Percentiles rank a stretch among this genome's conserved stretches.
Conservation (phyloP, 2,888 invertebrate genomes). For the Cistogaster globosa region DNA sequence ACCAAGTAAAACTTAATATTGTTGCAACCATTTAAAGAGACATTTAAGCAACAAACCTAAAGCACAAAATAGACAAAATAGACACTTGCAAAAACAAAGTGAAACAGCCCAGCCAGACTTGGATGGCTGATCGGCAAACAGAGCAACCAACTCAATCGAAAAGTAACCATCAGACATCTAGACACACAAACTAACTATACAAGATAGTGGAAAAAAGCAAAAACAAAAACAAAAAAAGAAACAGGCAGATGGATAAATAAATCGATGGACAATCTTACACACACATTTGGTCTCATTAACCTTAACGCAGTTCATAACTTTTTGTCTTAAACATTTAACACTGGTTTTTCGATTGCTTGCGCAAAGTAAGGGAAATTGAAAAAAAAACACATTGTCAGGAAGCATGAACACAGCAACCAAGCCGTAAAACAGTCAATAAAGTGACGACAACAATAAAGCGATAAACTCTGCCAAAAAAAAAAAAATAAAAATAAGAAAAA, state of each 20-base stretch:
- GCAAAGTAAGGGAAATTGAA: neutral
- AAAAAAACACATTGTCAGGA: conserved; percentile 36
- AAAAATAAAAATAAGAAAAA: conserved; percentile 11
- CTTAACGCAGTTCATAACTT: conserved; percentile 61
- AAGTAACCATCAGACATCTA: conserved; percentile 35
- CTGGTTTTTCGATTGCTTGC: neutral
- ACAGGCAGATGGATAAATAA: conserved; percentile 8
- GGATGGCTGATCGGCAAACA: neutral
- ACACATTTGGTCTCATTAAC: conserved; percentile 43
- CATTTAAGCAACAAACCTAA: conserved; percentile 54
- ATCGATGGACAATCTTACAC: neutral
- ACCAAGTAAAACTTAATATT: conserved; percentile 43
- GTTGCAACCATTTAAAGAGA: conserved; percentile 60
- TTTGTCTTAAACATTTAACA: conserved; percentile 61
- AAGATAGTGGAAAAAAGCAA: neutral
- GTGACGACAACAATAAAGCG: conserved; percentile 65
- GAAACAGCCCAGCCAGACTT: conserved; percentile 5
- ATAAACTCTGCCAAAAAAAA: conserved; percentile 56
- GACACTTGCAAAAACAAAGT: conserved; percentile 47
- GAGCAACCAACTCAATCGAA: conserved; percentile 4
- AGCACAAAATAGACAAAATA: conserved; percentile 58
- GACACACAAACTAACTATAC: conserved; percentile 31
- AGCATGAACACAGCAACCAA: conserved; percentile 55
- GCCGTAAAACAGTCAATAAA: conserved; percentile 67
- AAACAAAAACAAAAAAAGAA: neutral